Percentiles rank a stretch among this genome's conserved stretches.
Conservation (phyloP, 2,113 vertebrate genomes). For the Manacus vitellinus region DNA sequence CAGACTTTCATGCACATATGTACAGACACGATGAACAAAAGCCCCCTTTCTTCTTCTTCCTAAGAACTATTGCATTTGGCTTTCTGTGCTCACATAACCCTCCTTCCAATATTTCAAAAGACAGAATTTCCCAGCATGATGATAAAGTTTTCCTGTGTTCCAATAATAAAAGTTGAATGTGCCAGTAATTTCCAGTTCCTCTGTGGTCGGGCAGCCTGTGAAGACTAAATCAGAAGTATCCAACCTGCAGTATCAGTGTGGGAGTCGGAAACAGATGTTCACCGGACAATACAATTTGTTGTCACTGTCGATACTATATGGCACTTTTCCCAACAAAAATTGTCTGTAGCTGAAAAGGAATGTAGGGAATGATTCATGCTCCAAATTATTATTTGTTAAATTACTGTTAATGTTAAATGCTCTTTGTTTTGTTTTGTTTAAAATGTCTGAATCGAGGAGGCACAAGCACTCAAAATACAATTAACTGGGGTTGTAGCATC, state of each 20-base stretch:
- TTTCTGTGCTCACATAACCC: constrained; percentile 63
- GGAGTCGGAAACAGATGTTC: constrained; percentile 89
- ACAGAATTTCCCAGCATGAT: constrained; percentile 77
- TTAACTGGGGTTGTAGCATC: neutral
- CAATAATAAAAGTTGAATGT: constrained; percentile 76
- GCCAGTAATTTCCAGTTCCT: constrained; percentile 82
- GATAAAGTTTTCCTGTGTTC: constrained; percentile 83
- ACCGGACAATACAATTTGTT: constrained; percentile 78
- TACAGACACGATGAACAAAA: neutral
- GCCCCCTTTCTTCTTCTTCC: neutral
- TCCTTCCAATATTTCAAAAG: constrained; percentile 75
- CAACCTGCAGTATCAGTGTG: constrained; percentile 73
- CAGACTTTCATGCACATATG: neutral
- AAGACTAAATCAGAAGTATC: constrained; percentile 59
- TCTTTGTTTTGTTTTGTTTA: constrained; percentile 41
- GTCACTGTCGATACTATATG: constrained; percentile 77
- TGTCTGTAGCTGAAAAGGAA: constrained; percentile 78
- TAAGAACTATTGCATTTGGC: constrained; percentile 1
- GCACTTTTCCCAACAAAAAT: constrained; percentile 79
- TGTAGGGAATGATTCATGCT: constrained; percentile 77
- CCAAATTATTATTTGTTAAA: constrained; percentile 44
- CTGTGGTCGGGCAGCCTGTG: constrained; percentile 67
- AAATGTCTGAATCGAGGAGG: neutral
- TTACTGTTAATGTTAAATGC: neutral
- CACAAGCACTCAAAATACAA: neutral